These are phyloP conservation scores for Crossaster papposus DNA, from an alignment of 53 echinoderm and acorn worm species.

Conservation along the genomic window DNA sequence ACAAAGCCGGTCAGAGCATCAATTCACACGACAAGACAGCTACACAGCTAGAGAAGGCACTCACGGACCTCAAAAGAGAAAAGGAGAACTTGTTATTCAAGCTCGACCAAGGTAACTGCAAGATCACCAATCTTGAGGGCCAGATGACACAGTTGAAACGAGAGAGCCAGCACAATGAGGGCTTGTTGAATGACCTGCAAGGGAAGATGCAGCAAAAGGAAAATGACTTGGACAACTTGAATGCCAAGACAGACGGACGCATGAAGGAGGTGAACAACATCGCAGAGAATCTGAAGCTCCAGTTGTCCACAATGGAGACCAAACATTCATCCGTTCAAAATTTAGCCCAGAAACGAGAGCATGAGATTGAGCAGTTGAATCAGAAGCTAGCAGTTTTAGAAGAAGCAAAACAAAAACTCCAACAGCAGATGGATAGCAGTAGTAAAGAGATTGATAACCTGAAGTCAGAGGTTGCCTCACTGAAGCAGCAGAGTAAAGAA, in stretches of 20 bases:
- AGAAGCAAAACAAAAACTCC: conserved; percentile 51
- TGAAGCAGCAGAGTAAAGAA: conserved; percentile 63
- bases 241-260: conserved; percentile 65
- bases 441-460: conserved; percentile 52
- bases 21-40: conserved; percentile 51
- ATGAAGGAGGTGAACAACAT: conserved; percentile 79
- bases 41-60: conserved; percentile 71
- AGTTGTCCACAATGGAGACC: conserved; percentile 67
- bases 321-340: conserved; percentile 70
- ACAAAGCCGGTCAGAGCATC: conserved; percentile 46
- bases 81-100: conserved; percentile 74
- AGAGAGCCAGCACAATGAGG: conserved; percentile 79
- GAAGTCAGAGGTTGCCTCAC: conserved; percentile 60
- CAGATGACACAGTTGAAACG: conserved; percentile 76
- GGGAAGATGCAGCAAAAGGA: conserved; percentile 86
- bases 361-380: conserved; percentile 69
- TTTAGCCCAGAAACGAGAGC: conserved; percentile 72
- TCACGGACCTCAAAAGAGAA: conserved; percentile 77
- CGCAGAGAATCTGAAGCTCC: conserved; percentile 82
- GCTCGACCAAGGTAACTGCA: conserved; percentile 81
- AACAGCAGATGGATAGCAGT: conserved; percentile 29
- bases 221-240: conserved; percentile 66
- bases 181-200: conserved; percentile 67
- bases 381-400: conserved; percentile 58
- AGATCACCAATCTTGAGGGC: conserved; percentile 71